phyloP scores from a whole-genome alignment of 1,140 invertebrate species.

The Marisa cornuarietis region DNA sequence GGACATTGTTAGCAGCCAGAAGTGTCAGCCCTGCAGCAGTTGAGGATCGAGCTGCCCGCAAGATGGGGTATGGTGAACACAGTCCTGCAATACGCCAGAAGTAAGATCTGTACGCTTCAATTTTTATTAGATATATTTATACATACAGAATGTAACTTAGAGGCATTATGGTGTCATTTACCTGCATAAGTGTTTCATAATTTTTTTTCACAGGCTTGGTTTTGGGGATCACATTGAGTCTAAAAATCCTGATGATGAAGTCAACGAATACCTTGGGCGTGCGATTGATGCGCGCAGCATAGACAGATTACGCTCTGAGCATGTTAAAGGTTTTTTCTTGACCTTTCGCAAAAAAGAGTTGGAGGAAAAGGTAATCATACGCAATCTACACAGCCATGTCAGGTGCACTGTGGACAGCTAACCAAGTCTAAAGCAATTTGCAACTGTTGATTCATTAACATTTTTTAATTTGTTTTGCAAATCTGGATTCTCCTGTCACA shows the following conservation, averaged over 20 bases:
- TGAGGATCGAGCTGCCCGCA: constrained; percentile 11
- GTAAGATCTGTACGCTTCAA: too few relatives aligned
- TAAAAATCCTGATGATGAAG: constrained; percentile 83
- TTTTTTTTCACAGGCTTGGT: constrained; percentile 71
- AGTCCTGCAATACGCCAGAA: too few relatives aligned
- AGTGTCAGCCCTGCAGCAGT: too few relatives aligned
- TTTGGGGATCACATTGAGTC: constrained; percentile 67
- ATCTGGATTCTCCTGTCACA: too few relatives aligned
- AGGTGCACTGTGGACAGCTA: too few relatives aligned
- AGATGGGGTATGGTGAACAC: background rate
- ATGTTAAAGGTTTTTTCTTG: constrained; percentile 85
- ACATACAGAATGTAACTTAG: too few relatives aligned
- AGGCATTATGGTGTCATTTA: background rate
- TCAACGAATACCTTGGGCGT: constrained; percentile 92
- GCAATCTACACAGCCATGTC: constrained; percentile 1
- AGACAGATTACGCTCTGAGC: constrained; percentile 84
- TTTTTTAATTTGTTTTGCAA: too few relatives aligned
- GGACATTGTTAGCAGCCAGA: too few relatives aligned
- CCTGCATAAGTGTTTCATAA: background rate
- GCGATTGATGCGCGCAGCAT: constrained; percentile 95
- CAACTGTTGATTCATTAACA: too few relatives aligned
- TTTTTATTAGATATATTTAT: too few relatives aligned
- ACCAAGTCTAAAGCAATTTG: too few relatives aligned
- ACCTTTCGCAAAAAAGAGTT: constrained; percentile 82
- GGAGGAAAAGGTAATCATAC: constrained; percentile 77